Evolutionary conservation across 92 coral and sea anemone species (phyloP), one percentile per base, ranked within the genome.

Genomic region (Hydrozoanthus gracilis): DNA sequence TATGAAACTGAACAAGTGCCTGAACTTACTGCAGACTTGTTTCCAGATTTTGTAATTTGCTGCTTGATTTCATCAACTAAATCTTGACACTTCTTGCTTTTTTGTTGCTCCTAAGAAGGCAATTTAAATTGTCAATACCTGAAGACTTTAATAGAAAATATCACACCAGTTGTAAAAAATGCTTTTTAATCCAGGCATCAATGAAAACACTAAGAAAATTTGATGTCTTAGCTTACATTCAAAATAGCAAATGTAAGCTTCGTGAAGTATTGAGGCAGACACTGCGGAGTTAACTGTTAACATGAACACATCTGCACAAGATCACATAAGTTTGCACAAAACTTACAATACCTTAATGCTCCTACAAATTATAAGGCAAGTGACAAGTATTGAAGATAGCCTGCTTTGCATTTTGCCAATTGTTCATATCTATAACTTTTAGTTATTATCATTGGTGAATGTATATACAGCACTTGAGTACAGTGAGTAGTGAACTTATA

Each of bases 11-110:
- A 71, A 4, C 11, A 44, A 9, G 17, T 11, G 9, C 4, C 12
- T 11, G 4, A 55, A 88, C 98, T 20, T 93, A 96, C 99, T 51
- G 98, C 95, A 49, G 99, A 91, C 62, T 96, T 92, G 78, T 95
- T 93, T 61, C 98, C 98, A 49, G 99, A 88, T 84, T 93, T 96
- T 67, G 87, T 76, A 12, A 96, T 95, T 88, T 96, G 98, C 58
- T 86, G 92, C 58, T 92, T 92, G 8, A 96, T 91, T 65, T 95
- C 96, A 78, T 95, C 98, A 67, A 96, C 68, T 47, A 90, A 88
- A 51, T 95, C 98, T 82, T 91, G 94, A 80, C 92, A 91, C 71
- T 90, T 91, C 65, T 90, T 91, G 73, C 90, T 93, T 70, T 87
- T 96, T 61, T 90, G 87, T 86, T 96, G 99, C 64, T 95, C 98